Percentiles rank a stretch among this genome's conserved stretches.
phyloP scores from a whole-genome alignment of 2,113 vertebrate genomes.

The Murina feae region DNA sequence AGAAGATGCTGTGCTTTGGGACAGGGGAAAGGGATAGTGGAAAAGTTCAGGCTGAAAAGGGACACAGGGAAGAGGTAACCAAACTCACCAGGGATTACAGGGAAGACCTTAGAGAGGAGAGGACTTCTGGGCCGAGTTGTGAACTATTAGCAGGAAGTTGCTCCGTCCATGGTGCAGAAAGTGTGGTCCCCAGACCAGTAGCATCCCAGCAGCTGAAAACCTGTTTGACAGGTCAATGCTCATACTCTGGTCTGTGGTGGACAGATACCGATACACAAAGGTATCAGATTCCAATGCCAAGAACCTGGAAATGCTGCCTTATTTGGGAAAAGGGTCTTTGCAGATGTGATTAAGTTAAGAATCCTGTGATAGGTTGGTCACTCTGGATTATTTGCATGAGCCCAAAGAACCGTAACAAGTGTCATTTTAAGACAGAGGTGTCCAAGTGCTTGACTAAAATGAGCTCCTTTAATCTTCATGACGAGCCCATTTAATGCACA shows the following conservation, averaged over 20 bases:
- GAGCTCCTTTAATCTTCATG: not conserved
- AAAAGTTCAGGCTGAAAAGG: not conserved
- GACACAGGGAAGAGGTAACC: not conserved
- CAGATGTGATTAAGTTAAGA: not conserved
- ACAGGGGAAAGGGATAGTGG: not conserved
- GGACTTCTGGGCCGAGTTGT: not conserved
- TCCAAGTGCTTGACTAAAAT: not conserved
- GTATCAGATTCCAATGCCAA: not conserved
- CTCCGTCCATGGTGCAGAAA: not conserved
- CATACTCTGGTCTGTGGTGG: not conserved
- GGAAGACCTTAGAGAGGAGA: not conserved
- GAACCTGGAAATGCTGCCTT: not conserved
- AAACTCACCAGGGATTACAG: not conserved
- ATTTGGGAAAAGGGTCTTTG: not conserved
- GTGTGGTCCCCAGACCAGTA: not conserved
- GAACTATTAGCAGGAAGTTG: not conserved
- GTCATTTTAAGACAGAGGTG: not conserved
- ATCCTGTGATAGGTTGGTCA: not conserved
- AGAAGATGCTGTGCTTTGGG: not conserved
- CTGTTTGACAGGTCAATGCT: not conserved
- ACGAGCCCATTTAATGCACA: not conserved
- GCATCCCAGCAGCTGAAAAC: not conserved
- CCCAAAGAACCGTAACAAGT: not conserved
- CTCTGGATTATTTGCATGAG: not conserved
- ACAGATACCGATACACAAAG: not conserved